Base-by-base conservation (phyloP, 2,888 invertebrate genomes). In the Romanomermis culicivorax region DNA sequence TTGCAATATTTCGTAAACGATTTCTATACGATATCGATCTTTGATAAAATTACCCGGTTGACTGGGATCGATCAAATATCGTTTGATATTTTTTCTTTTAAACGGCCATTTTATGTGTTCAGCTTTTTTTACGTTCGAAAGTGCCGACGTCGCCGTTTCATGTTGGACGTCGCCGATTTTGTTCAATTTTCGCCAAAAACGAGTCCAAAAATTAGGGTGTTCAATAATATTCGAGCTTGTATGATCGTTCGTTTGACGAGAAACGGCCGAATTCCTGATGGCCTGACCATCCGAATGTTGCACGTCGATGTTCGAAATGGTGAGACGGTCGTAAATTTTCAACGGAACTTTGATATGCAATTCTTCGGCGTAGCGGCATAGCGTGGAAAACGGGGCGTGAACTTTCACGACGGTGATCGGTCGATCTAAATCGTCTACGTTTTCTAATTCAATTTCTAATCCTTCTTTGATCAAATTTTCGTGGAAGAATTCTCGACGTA, bases 1-100 rank as follows among this genome's bases (percentile, higher is more conserved):
- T 4, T 47, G 55, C 36, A 55, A 26, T n/a, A 55, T 52, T n/a
- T 55, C 55, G 51, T 51, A 55, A 23, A 55, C 51, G 7, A 55
- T 42, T 27, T 48, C 26, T 2, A 53, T 55, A 3, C 55, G 55
- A n/a, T 55, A 42, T 3, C 52, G 23, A n/a, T 25, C 27, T 7
- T 20, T 26, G 30, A 55, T 53, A 23, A 49, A 49, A 3, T 7
- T 14, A 29, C 23, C 20, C 50, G 4, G 27, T 27, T 29, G 27
- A 7, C 17, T n/a, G 14, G 7, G 7, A 23, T 25, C 50, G 29
- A 49, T 49, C 4, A 11, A 25, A 20, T 27, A 49, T 4, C 29
- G 25, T 11, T 49, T 23, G 14, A 27, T 4, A 29, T 29, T 25
- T 27, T 27, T 25, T 29, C 50, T 25, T 20, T 25, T 27, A 27